Conservation (phyloP, 2,888 invertebrate species). For the Clepsis dumicolana region DNA sequence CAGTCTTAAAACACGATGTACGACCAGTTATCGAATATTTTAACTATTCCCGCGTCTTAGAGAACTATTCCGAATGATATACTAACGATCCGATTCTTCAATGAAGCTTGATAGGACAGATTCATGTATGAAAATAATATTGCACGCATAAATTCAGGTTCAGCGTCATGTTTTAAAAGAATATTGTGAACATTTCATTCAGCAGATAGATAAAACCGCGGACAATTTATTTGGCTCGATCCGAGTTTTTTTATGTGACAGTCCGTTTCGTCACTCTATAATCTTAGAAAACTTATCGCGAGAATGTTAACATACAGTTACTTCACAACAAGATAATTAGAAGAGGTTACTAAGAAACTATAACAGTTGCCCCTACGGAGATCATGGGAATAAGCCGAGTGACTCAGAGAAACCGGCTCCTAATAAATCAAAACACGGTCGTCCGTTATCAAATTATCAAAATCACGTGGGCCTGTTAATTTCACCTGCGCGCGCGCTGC, state of each 20-base stretch:
- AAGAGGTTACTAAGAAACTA: constrained; percentile 56
- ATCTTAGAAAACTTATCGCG: constrained; percentile 40
- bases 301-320: constrained; percentile 43
- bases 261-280: constrained; percentile 17
- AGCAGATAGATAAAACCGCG: constrained; percentile 23
- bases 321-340: constrained; percentile 42
- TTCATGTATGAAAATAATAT: constrained; percentile 28
- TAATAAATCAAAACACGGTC: constrained; percentile 76
- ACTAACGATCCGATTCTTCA: constrained; percentile 31
- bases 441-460: constrained; percentile 85
- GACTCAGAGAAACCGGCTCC: constrained; percentile 71
- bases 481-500: constrained; percentile 74
- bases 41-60: constrained; percentile 53
- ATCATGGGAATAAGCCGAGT: constrained; percentile 72
- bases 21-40: constrained; percentile 54
- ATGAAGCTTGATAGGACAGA: constrained; percentile 34
- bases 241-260: constrained; percentile 23
- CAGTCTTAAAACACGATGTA: constrained; percentile 55
- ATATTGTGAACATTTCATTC: constrained; percentile 40
- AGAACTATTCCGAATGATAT: constrained; percentile 51
- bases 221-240: constrained; percentile 14
- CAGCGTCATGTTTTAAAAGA: constrained; percentile 23
- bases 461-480: constrained; percentile 82
- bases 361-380: constrained; percentile 52
- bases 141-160: constrained; percentile 32